These are phyloP conservation scores for Cephalopholis sonnerati DNA, from an alignment of 2,113 vertebrate species.

Conservation along the genomic window DNA sequence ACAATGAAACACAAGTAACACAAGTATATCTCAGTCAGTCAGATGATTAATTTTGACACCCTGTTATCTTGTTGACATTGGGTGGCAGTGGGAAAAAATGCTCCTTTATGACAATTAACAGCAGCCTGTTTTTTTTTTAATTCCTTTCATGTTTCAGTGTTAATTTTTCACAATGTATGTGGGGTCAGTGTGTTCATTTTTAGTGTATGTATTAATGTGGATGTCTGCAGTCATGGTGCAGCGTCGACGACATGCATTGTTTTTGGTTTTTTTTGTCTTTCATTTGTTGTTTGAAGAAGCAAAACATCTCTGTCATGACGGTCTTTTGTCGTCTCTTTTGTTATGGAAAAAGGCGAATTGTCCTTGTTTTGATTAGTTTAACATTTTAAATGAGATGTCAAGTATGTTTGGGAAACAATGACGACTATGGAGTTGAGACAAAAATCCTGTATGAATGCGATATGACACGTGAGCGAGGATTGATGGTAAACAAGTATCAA, in stretches of 20 bases:
- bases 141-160: not conserved
- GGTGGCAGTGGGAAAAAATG: not conserved
- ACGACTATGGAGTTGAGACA: not conserved
- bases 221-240: not conserved
- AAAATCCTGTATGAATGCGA: constrained; percentile 15
- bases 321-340: not conserved
- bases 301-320: not conserved
- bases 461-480: constrained; percentile 67
- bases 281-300: not conserved
- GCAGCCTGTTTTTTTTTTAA: not conserved
- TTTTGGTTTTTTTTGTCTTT: not conserved
- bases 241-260: not conserved
- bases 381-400: not conserved
- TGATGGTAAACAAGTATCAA: constrained; percentile 81
- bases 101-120: not conserved
- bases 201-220: not conserved
- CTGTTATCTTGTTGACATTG: not conserved
- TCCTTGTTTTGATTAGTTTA: not conserved
- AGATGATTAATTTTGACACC: not conserved
- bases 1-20: constrained; percentile 62
- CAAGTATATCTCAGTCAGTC: not conserved
- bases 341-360: not conserved
- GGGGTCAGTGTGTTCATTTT: not conserved
- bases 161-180: not conserved
- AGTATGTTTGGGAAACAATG: not conserved